Percentiles rank a stretch among this genome's conserved stretches.
Conservation (phyloP, 1,140 invertebrate species). For the Chironomus striatipennis region DNA sequence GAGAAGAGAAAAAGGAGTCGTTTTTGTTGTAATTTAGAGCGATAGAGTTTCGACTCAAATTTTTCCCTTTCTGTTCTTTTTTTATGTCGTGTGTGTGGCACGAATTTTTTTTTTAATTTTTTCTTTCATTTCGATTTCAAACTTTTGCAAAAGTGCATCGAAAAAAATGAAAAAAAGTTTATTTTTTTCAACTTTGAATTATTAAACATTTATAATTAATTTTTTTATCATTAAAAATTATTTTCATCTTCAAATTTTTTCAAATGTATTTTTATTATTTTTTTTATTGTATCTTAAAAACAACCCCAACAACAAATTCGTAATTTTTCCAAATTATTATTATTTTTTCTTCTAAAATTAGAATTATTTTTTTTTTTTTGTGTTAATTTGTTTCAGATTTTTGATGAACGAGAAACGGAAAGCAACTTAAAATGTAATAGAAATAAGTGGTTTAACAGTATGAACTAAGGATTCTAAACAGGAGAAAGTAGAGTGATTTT, state of each 20-base stretch:
- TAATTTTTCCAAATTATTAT: not conserved
- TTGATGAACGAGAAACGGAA: not conserved
- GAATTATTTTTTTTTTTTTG: not conserved
- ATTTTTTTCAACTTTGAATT: conserved; percentile 16
- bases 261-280: not conserved
- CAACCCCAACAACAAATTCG: conserved; percentile 23
- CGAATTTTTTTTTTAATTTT: not conserved
- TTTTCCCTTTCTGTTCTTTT: conserved; percentile 25
- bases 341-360: too few relatives aligned
- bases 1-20: conserved; percentile 3
- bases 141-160: conserved; percentile 28
- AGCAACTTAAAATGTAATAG: not conserved
- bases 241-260: not conserved
- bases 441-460: not conserved
- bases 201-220: not conserved
- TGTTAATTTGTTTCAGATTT: not conserved
- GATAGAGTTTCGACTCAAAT: conserved; percentile 29
- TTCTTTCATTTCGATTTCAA: conserved; percentile 26
- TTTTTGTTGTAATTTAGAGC: not conserved
- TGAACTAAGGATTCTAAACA: too few relatives aligned
- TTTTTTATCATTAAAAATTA: too few relatives aligned
- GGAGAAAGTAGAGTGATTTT: too few relatives aligned
- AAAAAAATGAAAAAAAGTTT: conserved; percentile 29
- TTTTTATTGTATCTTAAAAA: conserved; percentile 1
- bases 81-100: conserved; percentile 25